phyloP scores from a whole-genome alignment of 2,888 invertebrate species.

The Himalopsyche tibetana region DNA sequence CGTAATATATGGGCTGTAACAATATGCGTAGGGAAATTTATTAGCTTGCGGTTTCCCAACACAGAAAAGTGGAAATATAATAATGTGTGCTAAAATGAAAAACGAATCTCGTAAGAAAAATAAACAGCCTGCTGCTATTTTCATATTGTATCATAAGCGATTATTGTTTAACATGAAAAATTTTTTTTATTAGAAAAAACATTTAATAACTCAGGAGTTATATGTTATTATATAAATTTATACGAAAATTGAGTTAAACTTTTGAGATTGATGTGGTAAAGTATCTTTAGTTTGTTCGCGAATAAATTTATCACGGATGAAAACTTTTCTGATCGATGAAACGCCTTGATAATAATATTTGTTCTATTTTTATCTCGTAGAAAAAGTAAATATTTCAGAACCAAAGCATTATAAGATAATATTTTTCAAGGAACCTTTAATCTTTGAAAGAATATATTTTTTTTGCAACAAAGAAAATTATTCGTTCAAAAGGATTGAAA shows the following conservation, averaged over 20 bases:
- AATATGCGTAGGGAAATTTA: neutral
- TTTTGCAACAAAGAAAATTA: too few species aligned
- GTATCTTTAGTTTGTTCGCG: slow-evolving; percentile 16
- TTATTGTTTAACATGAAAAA: neutral
- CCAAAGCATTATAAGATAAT: too few species aligned
- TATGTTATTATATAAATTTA: neutral
- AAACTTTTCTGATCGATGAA: neutral
- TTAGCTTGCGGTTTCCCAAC: neutral
- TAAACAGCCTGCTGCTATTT: neutral
- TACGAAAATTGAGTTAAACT: neutral
- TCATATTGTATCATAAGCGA: neutral
- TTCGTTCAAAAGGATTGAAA: too few species aligned
- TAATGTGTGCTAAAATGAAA: slow-evolving; percentile 17
- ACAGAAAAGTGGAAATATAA: neutral
- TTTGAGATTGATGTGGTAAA: slow-evolving; percentile 35
- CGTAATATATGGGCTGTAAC: too few species aligned
- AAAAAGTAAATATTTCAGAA: too few species aligned
- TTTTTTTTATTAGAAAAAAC: neutral
- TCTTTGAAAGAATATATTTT: too few species aligned
- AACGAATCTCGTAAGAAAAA: slow-evolving; percentile 14
- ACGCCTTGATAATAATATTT: slow-evolving; percentile 9
- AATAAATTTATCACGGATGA: slow-evolving; percentile 35
- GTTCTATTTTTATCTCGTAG: neutral
- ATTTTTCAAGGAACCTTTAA: too few species aligned
- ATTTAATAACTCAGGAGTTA: neutral